Percentiles rank a stretch among this genome's conserved stretches.
Conservation (phyloP, 2,113 vertebrate species). For the Fregetta grallaria region DNA sequence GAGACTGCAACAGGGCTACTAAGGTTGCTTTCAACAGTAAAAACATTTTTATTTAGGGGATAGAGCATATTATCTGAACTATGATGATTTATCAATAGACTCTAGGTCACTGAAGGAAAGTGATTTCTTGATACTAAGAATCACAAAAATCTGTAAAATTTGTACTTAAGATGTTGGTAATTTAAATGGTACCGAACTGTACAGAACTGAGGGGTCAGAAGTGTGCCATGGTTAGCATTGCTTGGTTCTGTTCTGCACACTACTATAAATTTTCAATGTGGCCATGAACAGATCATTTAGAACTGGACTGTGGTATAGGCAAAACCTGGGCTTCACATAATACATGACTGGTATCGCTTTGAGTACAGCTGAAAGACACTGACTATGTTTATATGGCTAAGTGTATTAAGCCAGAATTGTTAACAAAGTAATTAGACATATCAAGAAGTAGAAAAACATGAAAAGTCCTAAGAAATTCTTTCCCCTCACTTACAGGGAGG, state of each 20-base stretch:
- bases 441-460: not conserved
- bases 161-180: not conserved
- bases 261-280: not conserved
- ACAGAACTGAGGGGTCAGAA: not conserved
- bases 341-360: not conserved
- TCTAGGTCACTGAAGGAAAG: not conserved
- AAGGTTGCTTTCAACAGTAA: not conserved
- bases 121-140: not conserved
- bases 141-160: not conserved
- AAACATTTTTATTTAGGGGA: accelerated
- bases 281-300: not conserved
- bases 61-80: not conserved
- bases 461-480: not conserved
- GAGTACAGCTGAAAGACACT: not conserved
- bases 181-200: not conserved
- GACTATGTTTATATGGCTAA: not conserved
- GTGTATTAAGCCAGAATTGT: not conserved
- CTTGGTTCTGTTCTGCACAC: not conserved
- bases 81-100: not conserved
- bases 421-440: not conserved
- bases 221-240: not conserved
- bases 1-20: not conserved
- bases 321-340: not conserved
- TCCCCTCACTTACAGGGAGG: not conserved
- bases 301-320: not conserved